phyloP scores from a whole-genome alignment of 1,140 invertebrate species.

The Drosophila funebris region DNA sequence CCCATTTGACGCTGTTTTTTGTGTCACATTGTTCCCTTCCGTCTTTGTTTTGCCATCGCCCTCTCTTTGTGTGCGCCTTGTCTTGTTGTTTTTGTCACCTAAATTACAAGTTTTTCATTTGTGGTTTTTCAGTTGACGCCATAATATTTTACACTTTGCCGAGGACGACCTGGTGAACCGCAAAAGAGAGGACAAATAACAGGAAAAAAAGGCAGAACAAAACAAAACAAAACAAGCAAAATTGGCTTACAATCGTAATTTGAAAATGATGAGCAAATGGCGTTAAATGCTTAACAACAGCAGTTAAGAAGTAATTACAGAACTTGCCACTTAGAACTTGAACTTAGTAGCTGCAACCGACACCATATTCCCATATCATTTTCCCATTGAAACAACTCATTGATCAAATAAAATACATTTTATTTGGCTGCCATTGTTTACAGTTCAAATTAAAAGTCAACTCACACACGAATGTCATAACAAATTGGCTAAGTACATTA shows the following conservation, averaged over 20 bases:
- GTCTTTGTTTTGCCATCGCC: slow-evolving; percentile 22
- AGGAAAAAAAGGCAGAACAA: slow-evolving; percentile 1
- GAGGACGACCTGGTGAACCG: slow-evolving; percentile 27
- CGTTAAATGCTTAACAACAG: background rate
- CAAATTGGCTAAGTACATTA: slow-evolving; percentile 54
- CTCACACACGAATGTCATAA: slow-evolving; percentile 22
- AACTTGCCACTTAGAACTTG: too few species aligned
- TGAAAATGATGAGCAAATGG: slow-evolving; percentile 22
- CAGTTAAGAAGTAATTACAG: background rate
- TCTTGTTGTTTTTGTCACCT: slow-evolving; percentile 70
- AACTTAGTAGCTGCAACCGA: background rate
- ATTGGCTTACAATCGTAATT: slow-evolving; percentile 33
- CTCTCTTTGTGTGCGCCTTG: slow-evolving; percentile 2
- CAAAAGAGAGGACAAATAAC: slow-evolving; percentile 2
- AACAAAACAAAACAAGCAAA: slow-evolving; percentile 5
- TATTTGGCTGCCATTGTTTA: slow-evolving; percentile 62
- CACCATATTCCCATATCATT: background rate
- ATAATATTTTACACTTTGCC: slow-evolving; percentile 53
- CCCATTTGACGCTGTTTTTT: slow-evolving; percentile 69
- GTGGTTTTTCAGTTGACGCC: slow-evolving; percentile 53
- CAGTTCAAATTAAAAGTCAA: slow-evolving; percentile 49
- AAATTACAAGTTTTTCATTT: slow-evolving; percentile 79
- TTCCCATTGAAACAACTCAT: background rate
- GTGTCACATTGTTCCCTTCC: slow-evolving; percentile 34
- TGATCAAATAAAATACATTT: slow-evolving; percentile 62